A percentile compares a stretch with the other conserved stretches of the same genome.
Conservation (phyloP, 1,140 invertebrate species). For the Formica exsecta region DNA sequence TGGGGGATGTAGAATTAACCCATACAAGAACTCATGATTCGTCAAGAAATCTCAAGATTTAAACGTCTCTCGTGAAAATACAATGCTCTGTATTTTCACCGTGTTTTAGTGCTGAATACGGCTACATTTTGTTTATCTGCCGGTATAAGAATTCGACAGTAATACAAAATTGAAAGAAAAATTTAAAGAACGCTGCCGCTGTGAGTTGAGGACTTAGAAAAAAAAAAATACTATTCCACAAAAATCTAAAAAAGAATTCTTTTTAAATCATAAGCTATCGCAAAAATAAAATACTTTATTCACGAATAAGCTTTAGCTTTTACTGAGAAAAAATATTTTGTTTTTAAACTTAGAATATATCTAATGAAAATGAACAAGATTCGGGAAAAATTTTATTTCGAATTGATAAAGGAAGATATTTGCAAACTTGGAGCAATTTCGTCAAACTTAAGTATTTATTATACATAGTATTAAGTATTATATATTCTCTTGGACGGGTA, state of each 20-base stretch:
- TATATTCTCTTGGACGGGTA: too few relatives aligned
- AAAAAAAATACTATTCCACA: neutral
- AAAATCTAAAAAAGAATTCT: neutral
- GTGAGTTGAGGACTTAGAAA: neutral
- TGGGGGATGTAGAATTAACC: slow-evolving; percentile 45
- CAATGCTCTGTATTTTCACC: neutral
- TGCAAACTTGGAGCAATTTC: neutral
- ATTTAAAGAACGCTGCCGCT: neutral
- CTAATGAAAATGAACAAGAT: neutral
- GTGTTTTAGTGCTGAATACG: slow-evolving; percentile 32
- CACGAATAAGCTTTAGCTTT: neutral
- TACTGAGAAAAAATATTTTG: neutral
- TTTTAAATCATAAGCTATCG: neutral
- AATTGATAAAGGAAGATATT: neutral
- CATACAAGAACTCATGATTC: slow-evolving; percentile 6
- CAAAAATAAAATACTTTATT: neutral
- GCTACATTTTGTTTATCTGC: neutral
- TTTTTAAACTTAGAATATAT: slow-evolving; percentile 3
- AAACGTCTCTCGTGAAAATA: slow-evolving; percentile 23
- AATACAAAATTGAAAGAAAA: neutral
- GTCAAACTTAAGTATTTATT: neutral
- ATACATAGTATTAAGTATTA: too few relatives aligned
- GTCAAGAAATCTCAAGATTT: neutral
- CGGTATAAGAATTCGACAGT: neutral
- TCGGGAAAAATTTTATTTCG: neutral